These are phyloP conservation scores for Thalpophila matura DNA, from an alignment of 2,888 invertebrate genomes.

Conservation along the genomic window DNA sequence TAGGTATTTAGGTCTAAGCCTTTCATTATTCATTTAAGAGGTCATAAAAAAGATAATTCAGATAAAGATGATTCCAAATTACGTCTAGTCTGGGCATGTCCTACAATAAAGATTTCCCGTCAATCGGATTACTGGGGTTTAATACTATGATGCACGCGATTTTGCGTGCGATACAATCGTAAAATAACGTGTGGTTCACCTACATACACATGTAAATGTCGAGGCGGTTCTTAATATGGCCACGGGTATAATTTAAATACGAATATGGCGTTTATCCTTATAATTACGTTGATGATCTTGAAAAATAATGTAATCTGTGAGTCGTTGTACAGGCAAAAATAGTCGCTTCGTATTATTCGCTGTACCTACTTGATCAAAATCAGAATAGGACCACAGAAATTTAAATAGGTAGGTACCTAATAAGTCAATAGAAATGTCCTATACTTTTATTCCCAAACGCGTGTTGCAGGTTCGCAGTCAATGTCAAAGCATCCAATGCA, in stretches of 20 bases:
- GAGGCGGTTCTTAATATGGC: slow-evolving; percentile 15
- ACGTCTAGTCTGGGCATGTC: slow-evolving; percentile 9
- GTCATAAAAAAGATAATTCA: slow-evolving; percentile 14
- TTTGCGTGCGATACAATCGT: slow-evolving; percentile 41
- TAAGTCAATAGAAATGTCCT: too few species aligned
- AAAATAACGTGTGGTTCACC: slow-evolving; percentile 21
- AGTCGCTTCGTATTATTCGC: too few species aligned
- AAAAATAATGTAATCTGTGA: slow-evolving; percentile 5
- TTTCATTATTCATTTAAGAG: too few species aligned
- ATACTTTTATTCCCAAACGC: too few species aligned
- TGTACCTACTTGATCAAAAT: too few species aligned
- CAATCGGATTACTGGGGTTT: slow-evolving; percentile 4
- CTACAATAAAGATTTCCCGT: slow-evolving; percentile 35
- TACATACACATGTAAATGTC: slow-evolving; percentile 29
- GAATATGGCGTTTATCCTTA: slow-evolving; percentile 41
- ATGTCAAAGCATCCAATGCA: too few species aligned
- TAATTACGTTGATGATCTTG: slow-evolving; percentile 18
- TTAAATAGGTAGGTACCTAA: too few species aligned
- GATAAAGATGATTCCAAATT: slow-evolving; percentile 17
- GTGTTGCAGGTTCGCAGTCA: too few species aligned
- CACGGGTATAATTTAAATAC: slow-evolving; percentile 34
- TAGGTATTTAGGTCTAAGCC: too few species aligned
- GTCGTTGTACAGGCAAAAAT: too few species aligned
- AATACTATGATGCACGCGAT: slow-evolving; percentile 38
- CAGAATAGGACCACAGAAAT: too few species aligned